These are phyloP conservation scores for Nannobrachium achirus DNA, from an alignment of 2,113 vertebrate genomes.

Conservation along the genomic window DNA sequence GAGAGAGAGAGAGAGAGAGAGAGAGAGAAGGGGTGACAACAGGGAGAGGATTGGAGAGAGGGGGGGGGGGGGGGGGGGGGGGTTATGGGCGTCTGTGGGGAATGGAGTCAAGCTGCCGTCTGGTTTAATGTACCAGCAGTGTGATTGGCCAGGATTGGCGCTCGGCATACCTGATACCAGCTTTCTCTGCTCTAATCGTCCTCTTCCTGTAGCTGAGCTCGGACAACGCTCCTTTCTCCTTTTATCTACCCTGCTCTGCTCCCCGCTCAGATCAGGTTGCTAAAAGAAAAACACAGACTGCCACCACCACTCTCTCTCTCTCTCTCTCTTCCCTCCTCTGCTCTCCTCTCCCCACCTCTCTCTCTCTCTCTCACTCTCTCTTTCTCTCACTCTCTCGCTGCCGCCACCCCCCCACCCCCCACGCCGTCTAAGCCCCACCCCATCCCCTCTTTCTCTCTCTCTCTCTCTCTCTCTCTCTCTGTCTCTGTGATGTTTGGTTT, in stretches of 20 bases:
- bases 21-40: not conserved
- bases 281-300: conserved; percentile 62
- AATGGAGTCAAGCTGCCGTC: conserved; percentile 53
- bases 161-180: conserved; percentile 69
- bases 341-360: not conserved
- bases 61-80: conserved; percentile 5
- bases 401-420: not conserved
- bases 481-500: conserved; percentile 29
- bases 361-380: not conserved
- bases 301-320: conserved; percentile 40
- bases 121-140: conserved; percentile 51
- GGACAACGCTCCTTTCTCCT: conserved; percentile 72
- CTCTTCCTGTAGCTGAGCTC: conserved; percentile 69
- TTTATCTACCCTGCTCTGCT: conserved; percentile 71
- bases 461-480: not conserved
- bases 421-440: not conserved
- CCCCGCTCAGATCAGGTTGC: conserved; percentile 73
- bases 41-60: conserved; percentile 17
- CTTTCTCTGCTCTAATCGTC: conserved; percentile 69
- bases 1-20: conserved; percentile 20
- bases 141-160: conserved; percentile 63
- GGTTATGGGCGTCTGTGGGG: too few species aligned
- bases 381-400: conserved; percentile 8
- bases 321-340: conserved; percentile 20
- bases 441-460: not conserved